Percentiles rank a stretch among this genome's conserved stretches.
Conservation (phyloP, 2,888 invertebrate species). For the Ophion ventricosus region DNA sequence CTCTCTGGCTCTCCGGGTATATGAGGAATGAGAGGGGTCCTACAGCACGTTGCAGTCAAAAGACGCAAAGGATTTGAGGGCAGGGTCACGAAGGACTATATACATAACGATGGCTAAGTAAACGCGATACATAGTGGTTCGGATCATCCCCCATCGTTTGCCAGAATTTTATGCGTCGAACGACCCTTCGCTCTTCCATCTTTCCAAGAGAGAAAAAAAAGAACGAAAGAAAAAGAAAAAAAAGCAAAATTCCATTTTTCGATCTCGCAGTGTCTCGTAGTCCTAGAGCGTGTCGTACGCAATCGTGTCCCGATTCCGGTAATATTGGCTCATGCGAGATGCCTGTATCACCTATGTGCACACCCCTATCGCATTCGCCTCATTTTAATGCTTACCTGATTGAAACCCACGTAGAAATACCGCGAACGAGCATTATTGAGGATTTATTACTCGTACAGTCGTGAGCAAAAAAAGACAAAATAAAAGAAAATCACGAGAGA, state of each 20-base stretch:
- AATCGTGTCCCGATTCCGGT: constrained; percentile 39
- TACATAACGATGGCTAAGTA: constrained; percentile 23
- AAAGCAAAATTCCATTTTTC: background rate
- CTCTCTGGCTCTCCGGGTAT: constrained; percentile 27
- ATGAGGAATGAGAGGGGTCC: constrained; percentile 46
- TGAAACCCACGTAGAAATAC: constrained; percentile 63
- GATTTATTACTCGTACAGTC: constrained; percentile 24
- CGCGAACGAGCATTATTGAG: constrained; percentile 39
- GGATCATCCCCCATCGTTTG: constrained; percentile 10
- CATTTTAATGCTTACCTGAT: constrained; percentile 31
- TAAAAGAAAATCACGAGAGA: background rate
- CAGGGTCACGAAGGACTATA: background rate
- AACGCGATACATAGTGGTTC: constrained; percentile 40
- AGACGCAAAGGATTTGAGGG: background rate
- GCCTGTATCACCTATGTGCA: background rate
- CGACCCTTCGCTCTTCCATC: constrained; percentile 21
- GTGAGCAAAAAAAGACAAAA: background rate
- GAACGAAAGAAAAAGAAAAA: background rate
- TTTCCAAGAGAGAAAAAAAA: background rate
- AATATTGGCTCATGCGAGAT: constrained; percentile 2
- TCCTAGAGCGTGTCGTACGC: background rate
- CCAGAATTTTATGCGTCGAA: constrained; percentile 37
- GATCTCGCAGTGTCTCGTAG: constrained; percentile 2
- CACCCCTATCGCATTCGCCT: constrained; percentile 3
- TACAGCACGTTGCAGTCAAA: background rate